Evolutionary conservation across 2,888 invertebrate genomes (phyloP).

Genomic region (Ennomos fuscantarius): DNA sequence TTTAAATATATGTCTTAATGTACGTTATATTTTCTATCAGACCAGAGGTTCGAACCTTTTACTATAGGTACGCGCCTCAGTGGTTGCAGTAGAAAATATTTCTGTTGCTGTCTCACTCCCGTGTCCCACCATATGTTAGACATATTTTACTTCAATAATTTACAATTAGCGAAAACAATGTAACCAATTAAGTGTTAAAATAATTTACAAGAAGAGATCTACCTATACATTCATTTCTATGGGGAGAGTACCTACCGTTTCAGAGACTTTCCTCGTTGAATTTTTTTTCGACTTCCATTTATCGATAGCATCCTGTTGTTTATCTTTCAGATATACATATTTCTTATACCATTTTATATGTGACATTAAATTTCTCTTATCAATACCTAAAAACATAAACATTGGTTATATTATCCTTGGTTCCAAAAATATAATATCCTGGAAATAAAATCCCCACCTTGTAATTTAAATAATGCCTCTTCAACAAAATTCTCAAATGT

Average conservation of each 20-base stretch:
- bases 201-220: too few relatives aligned
- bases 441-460: conserved; percentile 46
- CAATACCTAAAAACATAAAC: conserved; percentile 13
- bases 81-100: too few relatives aligned
- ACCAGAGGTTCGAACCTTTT: too few relatives aligned
- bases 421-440: conserved; percentile 1
- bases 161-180: too few relatives aligned
- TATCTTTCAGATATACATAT: conserved; percentile 60
- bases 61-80: too few relatives aligned
- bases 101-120: too few relatives aligned
- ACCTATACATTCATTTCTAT: too few relatives aligned
- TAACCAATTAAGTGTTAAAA: too few relatives aligned
- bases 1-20: too few relatives aligned
- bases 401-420: background rate
- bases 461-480: conserved; percentile 57
- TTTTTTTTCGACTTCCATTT: conserved; percentile 67
- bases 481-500: conserved; percentile 47
- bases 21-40: too few relatives aligned
- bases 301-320: conserved; percentile 66
- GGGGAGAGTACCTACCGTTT: conserved; percentile 25
- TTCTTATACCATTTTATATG: conserved; percentile 71
- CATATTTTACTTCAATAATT: too few relatives aligned
- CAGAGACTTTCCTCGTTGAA: conserved; percentile 47
- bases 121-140: too few relatives aligned
- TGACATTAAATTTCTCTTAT: conserved; percentile 19